phyloP scores from a whole-genome alignment of 2,113 vertebrate genomes.

The Centrocercus urophasianus region DNA sequence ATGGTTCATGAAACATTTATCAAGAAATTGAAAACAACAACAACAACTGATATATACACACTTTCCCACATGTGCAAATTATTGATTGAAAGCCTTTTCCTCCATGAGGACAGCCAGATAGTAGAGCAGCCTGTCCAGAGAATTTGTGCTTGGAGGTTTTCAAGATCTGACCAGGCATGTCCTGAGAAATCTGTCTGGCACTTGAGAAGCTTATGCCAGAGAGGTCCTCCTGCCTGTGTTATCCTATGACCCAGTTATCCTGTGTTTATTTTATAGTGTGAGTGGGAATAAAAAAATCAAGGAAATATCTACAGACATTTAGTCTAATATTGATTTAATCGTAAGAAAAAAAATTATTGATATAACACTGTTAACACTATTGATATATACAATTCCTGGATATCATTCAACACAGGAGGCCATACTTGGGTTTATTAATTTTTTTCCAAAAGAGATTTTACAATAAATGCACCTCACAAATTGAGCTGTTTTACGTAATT shows the following conservation, averaged over 20 bases:
- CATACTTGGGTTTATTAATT: background rate
- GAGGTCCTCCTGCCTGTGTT: background rate
- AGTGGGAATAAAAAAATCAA: background rate
- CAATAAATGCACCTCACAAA: background rate
- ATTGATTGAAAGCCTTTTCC: background rate
- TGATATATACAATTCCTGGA: background rate
- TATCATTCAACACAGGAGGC: background rate
- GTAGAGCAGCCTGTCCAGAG: background rate
- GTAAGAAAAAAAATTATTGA: background rate
- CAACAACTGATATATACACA: background rate
- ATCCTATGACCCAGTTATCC: background rate
- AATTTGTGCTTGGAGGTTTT: background rate
- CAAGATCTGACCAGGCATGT: rapidly evolving
- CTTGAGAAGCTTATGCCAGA: background rate
- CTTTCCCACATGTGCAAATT: background rate
- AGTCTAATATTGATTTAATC: background rate
- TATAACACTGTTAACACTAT: background rate
- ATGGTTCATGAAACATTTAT: constrained; percentile 50
- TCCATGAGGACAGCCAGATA: background rate
- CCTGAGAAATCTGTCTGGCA: background rate
- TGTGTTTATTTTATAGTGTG: background rate
- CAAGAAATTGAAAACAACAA: constrained; percentile 14
- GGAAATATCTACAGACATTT: background rate
- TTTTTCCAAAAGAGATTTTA: background rate
- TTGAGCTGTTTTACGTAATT: background rate